These are phyloP conservation scores for Ophonus ardosiacus DNA, from an alignment of 2,888 invertebrate species.

Conservation along the genomic window DNA sequence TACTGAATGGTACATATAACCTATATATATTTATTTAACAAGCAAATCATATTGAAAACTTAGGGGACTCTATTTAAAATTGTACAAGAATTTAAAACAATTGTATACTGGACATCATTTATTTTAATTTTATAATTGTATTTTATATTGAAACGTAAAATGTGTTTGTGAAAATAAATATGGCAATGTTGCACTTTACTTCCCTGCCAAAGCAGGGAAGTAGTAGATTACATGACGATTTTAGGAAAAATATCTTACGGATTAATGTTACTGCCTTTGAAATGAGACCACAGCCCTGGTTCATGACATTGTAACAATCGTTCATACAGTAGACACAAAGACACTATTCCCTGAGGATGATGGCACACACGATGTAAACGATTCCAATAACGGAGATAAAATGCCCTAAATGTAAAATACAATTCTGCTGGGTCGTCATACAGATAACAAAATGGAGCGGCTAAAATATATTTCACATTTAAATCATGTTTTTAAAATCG, in stretches of 20 bases:
- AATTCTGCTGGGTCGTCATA: conserved; percentile 92
- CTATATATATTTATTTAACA: too few relatives aligned
- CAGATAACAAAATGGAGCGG: conserved; percentile 95
- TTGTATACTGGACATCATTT: too few relatives aligned
- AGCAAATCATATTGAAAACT: too few relatives aligned
- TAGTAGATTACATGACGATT: too few relatives aligned
- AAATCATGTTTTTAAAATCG: not conserved
- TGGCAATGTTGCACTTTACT: too few relatives aligned
- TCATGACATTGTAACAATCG: conserved; percentile 93
- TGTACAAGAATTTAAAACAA: too few relatives aligned
- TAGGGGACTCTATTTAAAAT: too few relatives aligned
- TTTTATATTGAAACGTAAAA: too few relatives aligned
- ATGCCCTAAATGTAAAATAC: conserved; percentile 93
- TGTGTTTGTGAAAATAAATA: too few relatives aligned
- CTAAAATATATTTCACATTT: conserved; percentile 76
- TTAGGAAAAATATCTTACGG: conserved; percentile 85
- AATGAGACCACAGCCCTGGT: conserved; percentile 93
- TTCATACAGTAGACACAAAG: conserved; percentile 93
- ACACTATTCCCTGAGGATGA: conserved; percentile 95
- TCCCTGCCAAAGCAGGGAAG: too few relatives aligned
- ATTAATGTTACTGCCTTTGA: conserved; percentile 90
- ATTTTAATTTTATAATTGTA: too few relatives aligned
- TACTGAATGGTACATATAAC: too few relatives aligned
- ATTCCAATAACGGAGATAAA: conserved; percentile 95
- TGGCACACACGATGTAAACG: conserved; percentile 94